Base-by-base conservation (phyloP, 2,113 vertebrate genomes). In the Colinus virginianus region DNA sequence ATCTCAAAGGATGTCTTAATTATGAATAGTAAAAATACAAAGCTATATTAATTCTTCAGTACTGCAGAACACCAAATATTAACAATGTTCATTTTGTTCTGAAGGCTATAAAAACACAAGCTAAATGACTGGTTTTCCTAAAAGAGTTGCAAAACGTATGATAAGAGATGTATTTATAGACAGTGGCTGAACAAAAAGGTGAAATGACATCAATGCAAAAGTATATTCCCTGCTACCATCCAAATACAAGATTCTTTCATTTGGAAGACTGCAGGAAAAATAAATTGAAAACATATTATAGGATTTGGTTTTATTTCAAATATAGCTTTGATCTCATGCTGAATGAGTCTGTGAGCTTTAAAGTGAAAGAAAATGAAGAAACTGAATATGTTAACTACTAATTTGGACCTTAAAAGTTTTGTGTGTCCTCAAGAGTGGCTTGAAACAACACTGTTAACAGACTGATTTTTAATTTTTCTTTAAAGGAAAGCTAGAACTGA, bases 121-220 rank as follows among this genome's bases (percentile, higher is more conserved):
- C 3, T 36, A 22, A 81, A 75, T 86, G 26, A 2, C 5, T 26
- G 8, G 26, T 4, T 3, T 81, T 90, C 20, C 32, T 2, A 13
- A 15, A 78, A 67, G 20, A 90, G 23, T 5, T 87, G 7, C 18
- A 72, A 61, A 87, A 76, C 30, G 0, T 48, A 7, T 49, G 45
- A 61, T 23, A 75, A 84, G 34, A 51, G n/a, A 81, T 30, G 4
- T 6, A 42, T n/a, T 36, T 66, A 7, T 14, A 32, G 62, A 55
- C 10, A 71, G 46, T 5, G 30, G 6, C 8, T 67, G 13, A 38
- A 40, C 4, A 58, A 84, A 84, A 34, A 48, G 3, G 55, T 34
- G 23, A 25, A 76, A 18, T 3, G 30, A 38, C 6, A 2, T 32
- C 0, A 0, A 28, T 34, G 59, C 4, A 76, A 45, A 90, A 79